Percentiles rank a stretch among this genome's conserved stretches.
These are phyloP conservation scores for Onthophagus taurus DNA, from an alignment of 1,140 invertebrate genomes.

Conservation along the genomic window DNA sequence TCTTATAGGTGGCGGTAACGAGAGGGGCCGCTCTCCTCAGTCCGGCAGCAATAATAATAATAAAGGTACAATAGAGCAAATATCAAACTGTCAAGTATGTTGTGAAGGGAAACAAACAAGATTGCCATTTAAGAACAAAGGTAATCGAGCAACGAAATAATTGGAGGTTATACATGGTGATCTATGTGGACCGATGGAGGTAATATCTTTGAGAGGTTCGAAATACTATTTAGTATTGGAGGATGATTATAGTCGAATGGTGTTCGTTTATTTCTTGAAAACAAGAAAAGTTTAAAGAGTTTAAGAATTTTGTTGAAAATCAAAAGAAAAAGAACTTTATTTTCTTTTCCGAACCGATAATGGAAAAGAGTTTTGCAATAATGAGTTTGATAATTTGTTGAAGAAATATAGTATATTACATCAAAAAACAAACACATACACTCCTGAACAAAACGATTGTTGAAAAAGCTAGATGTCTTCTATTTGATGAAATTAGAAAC, in stretches of 20 bases:
- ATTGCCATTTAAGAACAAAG: conserved; percentile 23
- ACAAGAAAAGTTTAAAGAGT: neutral
- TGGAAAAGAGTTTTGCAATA: conserved; percentile 26
- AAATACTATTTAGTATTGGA: conserved; percentile 38
- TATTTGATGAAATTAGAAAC: conserved; percentile 30
- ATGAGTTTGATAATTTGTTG: conserved; percentile 22
- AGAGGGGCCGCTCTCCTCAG: no score
- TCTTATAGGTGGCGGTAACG: no score
- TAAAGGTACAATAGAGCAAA: no score
- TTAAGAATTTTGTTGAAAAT: neutral
- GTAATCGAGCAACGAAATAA: conserved; percentile 17
- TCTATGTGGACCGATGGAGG: conserved; percentile 30
- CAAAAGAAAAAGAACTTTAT: neutral
- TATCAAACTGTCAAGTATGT: conserved; percentile 30
- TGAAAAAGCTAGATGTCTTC: conserved; percentile 33
- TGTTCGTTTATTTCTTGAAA: conserved; percentile 1
- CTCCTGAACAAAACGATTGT: conserved; percentile 37
- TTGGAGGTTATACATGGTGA: conserved; percentile 29
- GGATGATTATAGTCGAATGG: conserved; percentile 17
- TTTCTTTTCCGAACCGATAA: conserved; percentile 19
- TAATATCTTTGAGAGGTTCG: conserved; percentile 24
- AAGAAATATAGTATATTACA: conserved; percentile 23
- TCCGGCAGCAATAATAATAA: no score
- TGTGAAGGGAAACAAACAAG: conserved; percentile 29
- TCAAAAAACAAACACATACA: conserved; percentile 28